Evolutionary conservation across 2,797 vertebrate genomes (phyloP).

Genomic region (Epinephelus awoara): DNA sequence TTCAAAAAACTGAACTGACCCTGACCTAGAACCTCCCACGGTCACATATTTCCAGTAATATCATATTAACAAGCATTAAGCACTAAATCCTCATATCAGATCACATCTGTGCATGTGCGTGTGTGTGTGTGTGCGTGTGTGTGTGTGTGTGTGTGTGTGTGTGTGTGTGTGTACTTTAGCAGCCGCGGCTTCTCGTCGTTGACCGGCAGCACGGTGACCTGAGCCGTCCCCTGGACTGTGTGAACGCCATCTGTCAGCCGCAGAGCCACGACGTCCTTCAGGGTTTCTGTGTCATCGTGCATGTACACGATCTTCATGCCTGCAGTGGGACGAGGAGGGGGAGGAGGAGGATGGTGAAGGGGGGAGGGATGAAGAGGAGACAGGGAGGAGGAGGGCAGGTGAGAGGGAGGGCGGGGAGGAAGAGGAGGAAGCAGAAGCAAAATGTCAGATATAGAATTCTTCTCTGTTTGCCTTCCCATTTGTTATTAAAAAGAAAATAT

Average conservation of each 20-base stretch:
- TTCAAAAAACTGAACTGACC: background rate
- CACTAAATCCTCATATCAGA: constrained; percentile 10
- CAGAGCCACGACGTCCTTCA: constrained; percentile 87
- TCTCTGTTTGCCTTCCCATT: too few relatives aligned
- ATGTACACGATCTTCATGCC: constrained; percentile 89
- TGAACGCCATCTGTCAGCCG: constrained; percentile 93
- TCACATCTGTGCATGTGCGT: constrained; percentile 8
- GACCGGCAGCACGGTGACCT: constrained; percentile 90
- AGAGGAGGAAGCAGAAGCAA: too few relatives aligned
- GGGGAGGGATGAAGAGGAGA: too few relatives aligned
- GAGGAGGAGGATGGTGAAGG: too few relatives aligned
- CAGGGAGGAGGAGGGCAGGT: too few relatives aligned
- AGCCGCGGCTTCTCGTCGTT: constrained; percentile 90
- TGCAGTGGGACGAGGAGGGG: constrained; percentile 57
- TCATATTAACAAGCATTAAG: background rate
- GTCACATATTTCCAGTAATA: background rate
- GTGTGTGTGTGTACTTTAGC: constrained; percentile 86
- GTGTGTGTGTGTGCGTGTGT: constrained; percentile 3
- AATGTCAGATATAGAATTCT: too few relatives aligned
- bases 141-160: constrained; percentile 15
- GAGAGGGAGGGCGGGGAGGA: too few relatives aligned
- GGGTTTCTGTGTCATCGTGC: constrained; percentile 92
- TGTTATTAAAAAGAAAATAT: too few relatives aligned
- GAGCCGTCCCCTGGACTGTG: constrained; percentile 87
- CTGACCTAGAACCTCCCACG: constrained; percentile 22